Base-by-base conservation (phyloP, 1,140 invertebrate species). In the Euura saliciscinereae region DNA sequence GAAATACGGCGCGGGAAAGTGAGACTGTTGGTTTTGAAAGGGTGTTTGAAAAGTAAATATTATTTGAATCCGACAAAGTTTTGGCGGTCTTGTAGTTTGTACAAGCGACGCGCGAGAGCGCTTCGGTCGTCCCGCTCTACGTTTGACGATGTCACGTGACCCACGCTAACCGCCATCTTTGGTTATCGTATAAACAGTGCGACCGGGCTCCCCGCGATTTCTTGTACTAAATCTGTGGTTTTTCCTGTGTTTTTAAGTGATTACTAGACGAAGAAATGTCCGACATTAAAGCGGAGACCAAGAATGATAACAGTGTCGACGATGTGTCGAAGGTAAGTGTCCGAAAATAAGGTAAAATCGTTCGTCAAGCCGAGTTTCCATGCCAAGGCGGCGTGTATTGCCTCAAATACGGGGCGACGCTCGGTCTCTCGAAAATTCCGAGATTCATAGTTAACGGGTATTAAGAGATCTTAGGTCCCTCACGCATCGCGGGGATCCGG, bases 131-230 rank as follows among this genome's bases (percentile, higher is more conserved):
- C 81, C 80, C 81, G 81, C 80, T 81, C 78, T 77, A 74, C 77
- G 81, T 84, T 85, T 84, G 78, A 82, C 71, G 79, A 72, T 76
- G 75, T 88, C 86, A 88, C 87, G 88, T 89, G 88, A 89, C 87
- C 87, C 85, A 89, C 88, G 88, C 88, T 88, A 88, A 85, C 87
- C 86, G 87, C 87, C 87, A 88, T 88, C 85, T 88, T 89, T 85
- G 80, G 83, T 84, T 81, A 84, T 84, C 84, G 84, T 86, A 87
- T 88, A 88, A 88, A 88, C 86, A 88, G 82, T 83, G 77, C 83
- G 78, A 84, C 81, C 84, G 85, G 83, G 83, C 71, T 80, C 77
- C 80, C 77, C 78, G 80, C 76, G 79, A 76, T 82, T 85, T 81
- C 77, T 81, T 78, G 73, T 77, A 75, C 74, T 79, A 79, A 83